Conservation (phyloP, 1,140 invertebrate genomes). For the Planococcus citri region DNA sequence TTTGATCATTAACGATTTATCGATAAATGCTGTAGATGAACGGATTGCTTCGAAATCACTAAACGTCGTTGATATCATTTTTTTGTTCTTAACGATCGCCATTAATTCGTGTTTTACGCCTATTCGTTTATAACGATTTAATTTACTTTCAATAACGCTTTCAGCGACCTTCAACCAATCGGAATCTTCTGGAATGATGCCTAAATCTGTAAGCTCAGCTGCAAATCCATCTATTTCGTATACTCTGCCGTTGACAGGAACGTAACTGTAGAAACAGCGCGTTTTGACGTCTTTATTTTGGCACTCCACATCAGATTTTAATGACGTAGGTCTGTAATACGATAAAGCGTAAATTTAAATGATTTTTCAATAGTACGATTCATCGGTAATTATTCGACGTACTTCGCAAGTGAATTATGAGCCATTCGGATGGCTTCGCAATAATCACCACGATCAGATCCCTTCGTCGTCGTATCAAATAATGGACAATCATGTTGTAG, state of each 20-base stretch:
- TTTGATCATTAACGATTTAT: no score
- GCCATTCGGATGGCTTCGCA: conserved; percentile 84
- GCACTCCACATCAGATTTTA: conserved; percentile 80
- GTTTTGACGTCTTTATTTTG: conserved; percentile 84
- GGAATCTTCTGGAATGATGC: conserved; percentile 56
- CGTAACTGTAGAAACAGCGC: conserved; percentile 93
- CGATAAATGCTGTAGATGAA: no score
- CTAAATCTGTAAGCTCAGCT: conserved; percentile 83
- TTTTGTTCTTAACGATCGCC: conserved; percentile 87
- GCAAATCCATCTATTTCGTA: conserved; percentile 96
- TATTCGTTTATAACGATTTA: conserved; percentile 88
- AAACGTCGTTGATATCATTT: no score
- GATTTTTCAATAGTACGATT: conserved; percentile 14
- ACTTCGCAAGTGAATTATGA: conserved; percentile 93
- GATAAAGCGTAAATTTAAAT: no score
- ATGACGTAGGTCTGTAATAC: conserved; percentile 64
- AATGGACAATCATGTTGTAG: conserved; percentile 88
- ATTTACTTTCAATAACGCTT: conserved; percentile 86
- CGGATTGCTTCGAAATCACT: no score
- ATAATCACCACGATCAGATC: conserved; percentile 88
- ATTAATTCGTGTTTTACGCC: conserved; percentile 99
- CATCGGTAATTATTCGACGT: conserved; percentile 25
- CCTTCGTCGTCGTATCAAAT: conserved; percentile 92
- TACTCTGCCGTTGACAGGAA: conserved; percentile 85
- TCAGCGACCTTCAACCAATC: conserved; percentile 87